Percentiles rank a stretch among this genome's conserved stretches.
These are phyloP conservation scores for Trissoscelio sp. DNA, from an alignment of 2,888 invertebrate species.

Conservation along the genomic window DNA sequence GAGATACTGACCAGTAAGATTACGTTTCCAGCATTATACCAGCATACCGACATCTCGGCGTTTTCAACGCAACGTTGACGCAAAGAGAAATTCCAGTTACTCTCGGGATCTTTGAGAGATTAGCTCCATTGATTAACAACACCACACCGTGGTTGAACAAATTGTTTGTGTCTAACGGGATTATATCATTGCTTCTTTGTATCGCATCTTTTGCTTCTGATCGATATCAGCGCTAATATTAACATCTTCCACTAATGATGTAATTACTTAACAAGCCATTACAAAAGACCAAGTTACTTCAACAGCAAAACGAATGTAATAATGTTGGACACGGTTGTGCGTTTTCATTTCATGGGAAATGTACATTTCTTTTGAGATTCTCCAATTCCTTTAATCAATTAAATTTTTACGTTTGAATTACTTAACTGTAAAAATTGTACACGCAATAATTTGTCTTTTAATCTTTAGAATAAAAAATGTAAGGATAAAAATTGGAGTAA, in stretches of 20 bases:
- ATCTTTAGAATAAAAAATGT: too few relatives aligned
- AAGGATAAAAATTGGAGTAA: too few relatives aligned
- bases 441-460: too few relatives aligned
- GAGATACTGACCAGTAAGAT: slow-evolving; percentile 72
- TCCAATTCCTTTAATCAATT: neutral
- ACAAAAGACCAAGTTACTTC: neutral
- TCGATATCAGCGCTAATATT: neutral
- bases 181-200: slow-evolving; percentile 23
- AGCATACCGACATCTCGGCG: slow-evolving; percentile 34
- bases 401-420: neutral
- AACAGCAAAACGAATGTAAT: neutral
- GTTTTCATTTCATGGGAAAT: neutral
- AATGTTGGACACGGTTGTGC: neutral
- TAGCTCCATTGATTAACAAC: slow-evolving; percentile 75
- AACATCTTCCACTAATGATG: slow-evolving; percentile 10
- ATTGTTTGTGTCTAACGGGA: slow-evolving; percentile 35
- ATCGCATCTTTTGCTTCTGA: slow-evolving; percentile 4
- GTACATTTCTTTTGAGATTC: neutral
- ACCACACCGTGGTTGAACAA: slow-evolving; percentile 68
- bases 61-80: slow-evolving; percentile 52
- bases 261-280: neutral
- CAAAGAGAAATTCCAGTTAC: slow-evolving; percentile 72
- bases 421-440: neutral
- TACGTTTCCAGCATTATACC: slow-evolving; percentile 72
- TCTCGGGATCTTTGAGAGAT: slow-evolving; percentile 70